Evolutionary conservation across 2,888 invertebrate genomes (phyloP).

Genomic region (Anoplius nigerrimus): DNA sequence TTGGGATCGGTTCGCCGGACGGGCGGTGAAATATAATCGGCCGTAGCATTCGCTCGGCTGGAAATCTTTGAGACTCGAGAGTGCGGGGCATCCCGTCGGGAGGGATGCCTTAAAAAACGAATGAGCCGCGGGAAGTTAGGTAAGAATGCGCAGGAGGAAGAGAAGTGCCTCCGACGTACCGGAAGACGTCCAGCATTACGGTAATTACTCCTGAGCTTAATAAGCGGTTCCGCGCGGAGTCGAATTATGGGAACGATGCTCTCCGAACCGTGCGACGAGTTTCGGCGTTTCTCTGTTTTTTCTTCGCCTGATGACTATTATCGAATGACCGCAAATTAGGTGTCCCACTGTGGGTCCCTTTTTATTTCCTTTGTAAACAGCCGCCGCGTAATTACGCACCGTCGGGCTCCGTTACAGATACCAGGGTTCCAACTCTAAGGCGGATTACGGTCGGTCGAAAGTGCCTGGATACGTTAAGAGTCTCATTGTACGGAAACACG

Average conservation of each 20-base stretch:
- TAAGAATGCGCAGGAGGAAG: conserved; percentile 1
- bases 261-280: background rate
- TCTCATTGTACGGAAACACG: too few relatives aligned
- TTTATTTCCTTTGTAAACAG: background rate
- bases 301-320: conserved; percentile 29
- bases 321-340: conserved; percentile 8
- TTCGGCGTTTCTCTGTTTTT: background rate
- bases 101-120: too few relatives aligned
- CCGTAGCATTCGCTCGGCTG: too few relatives aligned
- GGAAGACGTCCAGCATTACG: conserved; percentile 47
- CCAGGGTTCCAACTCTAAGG: too few relatives aligned
- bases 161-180: conserved; percentile 23
- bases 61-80: too few relatives aligned
- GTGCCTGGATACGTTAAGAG: too few relatives aligned
- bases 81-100: too few relatives aligned
- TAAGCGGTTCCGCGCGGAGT: conserved; percentile 41
- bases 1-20: too few relatives aligned
- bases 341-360: background rate
- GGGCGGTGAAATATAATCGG: too few relatives aligned
- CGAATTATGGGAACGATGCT: conserved; percentile 23
- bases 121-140: background rate
- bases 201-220: conserved; percentile 48
- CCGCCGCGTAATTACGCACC: background rate
- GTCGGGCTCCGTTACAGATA: background rate
- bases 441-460: too few relatives aligned